Evolutionary conservation across 2,797 vertebrate species (phyloP).

Genomic region (Mastacembelus armatus): DNA sequence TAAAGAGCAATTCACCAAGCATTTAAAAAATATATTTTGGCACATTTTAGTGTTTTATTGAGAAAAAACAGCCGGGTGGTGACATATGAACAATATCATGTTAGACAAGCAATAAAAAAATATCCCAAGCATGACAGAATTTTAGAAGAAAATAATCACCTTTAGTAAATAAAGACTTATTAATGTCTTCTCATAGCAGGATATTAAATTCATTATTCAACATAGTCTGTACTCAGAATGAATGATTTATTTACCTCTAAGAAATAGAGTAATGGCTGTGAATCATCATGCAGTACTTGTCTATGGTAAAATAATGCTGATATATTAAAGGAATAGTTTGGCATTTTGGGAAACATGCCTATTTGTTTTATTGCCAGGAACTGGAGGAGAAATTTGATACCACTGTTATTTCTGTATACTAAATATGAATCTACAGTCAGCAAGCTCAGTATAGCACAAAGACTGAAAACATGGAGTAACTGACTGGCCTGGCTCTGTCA

Average conservation of each 20-base stretch:
- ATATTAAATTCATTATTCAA: too few relatives aligned
- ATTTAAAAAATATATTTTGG: constrained; percentile 3
- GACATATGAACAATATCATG: too few relatives aligned
- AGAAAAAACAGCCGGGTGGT: too few relatives aligned
- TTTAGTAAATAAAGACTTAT: too few relatives aligned
- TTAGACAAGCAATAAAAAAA: not conserved
- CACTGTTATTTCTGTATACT: not conserved
- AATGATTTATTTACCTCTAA: too few relatives aligned
- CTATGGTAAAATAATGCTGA: too few relatives aligned
- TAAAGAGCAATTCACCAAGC: not conserved
- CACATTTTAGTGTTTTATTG: constrained; percentile 3
- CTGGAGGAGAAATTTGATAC: not conserved
- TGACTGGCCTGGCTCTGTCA: too few relatives aligned
- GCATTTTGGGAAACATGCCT: not conserved
- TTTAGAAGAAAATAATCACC: not conserved
- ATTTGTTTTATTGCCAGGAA: not conserved
- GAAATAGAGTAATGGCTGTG: too few relatives aligned
- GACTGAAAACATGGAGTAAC: too few relatives aligned
- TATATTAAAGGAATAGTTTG: not conserved
- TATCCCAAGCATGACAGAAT: not conserved
- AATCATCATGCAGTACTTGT: too few relatives aligned
- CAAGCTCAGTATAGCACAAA: not conserved
- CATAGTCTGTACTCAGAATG: too few relatives aligned
- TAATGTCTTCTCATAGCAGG: too few relatives aligned
- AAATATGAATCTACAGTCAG: not conserved